phyloP scores from a whole-genome alignment of 2,888 invertebrate species.

The Ormyrus labotus region DNA sequence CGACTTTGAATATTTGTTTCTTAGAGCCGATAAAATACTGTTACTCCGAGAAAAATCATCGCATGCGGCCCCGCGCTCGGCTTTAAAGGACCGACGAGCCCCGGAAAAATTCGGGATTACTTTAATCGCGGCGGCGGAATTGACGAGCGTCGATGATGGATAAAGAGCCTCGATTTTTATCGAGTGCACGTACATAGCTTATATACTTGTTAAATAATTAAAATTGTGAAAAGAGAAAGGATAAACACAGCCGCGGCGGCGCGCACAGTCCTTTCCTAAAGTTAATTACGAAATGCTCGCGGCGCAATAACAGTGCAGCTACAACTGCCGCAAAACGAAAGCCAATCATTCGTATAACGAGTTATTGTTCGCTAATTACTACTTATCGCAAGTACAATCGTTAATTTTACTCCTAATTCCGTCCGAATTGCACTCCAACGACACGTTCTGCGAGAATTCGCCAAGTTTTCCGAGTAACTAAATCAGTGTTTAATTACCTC shows the following conservation, averaged over 20 bases:
- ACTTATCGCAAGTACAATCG: constrained; percentile 41
- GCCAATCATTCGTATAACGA: constrained; percentile 41
- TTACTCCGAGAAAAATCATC: not conserved
- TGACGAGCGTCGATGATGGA: too few relatives aligned
- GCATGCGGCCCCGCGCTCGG: not conserved
- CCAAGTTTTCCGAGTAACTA: constrained; percentile 15
- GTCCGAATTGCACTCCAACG: constrained; percentile 8
- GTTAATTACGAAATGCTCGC: constrained; percentile 22
- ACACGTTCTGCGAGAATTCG: constrained; percentile 18
- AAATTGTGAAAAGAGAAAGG: not conserved
- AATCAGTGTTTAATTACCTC: constrained; percentile 15
- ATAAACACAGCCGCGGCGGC: not conserved
- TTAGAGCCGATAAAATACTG: constrained; percentile 37
- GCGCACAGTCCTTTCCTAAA: constrained; percentile 16
- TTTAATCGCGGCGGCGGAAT: too few relatives aligned
- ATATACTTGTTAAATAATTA: too few relatives aligned
- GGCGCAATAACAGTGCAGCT: constrained; percentile 5
- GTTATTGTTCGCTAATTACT: constrained; percentile 46
- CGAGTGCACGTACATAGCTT: too few relatives aligned
- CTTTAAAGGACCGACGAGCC: too few relatives aligned
- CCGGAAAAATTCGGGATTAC: too few relatives aligned
- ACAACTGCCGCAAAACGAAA: constrained; percentile 10
- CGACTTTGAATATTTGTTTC: constrained; percentile 50
- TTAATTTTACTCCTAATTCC: constrained; percentile 35
- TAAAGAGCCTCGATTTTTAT: too few relatives aligned